Evolutionary conservation across 2,113 vertebrate genomes (phyloP).

Genomic region (Antigone vipio): DNA sequence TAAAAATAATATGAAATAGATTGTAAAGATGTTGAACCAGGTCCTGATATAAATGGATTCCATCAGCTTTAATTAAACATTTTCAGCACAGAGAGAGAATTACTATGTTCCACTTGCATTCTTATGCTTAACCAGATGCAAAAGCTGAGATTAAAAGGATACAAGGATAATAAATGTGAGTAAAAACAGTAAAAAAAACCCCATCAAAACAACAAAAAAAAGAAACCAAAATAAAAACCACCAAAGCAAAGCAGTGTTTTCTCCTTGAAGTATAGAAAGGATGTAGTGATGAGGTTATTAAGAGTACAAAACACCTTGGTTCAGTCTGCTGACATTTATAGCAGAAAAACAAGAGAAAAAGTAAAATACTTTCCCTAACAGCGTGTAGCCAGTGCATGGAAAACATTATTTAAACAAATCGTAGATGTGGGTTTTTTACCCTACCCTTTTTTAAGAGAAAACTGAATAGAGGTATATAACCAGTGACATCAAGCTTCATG

Average conservation of each 20-base stretch:
- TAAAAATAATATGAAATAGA: not conserved
- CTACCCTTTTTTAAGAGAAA: not conserved
- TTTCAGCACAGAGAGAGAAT: not conserved
- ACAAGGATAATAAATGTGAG: not conserved
- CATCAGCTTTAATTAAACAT: conserved; percentile 16
- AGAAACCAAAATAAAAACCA: not conserved
- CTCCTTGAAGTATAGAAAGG: not conserved
- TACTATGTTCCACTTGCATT: not conserved
- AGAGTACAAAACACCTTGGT: not conserved
- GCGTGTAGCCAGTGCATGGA: not conserved
- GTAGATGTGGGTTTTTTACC: not conserved
- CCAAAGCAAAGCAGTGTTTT: not conserved
- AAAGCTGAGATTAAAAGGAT: not conserved
- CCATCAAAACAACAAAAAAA: not conserved
- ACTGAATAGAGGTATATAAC: not conserved
- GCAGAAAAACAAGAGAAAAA: not conserved
- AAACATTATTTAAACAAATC: not conserved
- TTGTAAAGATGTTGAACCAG: not conserved
- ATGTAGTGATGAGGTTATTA: not conserved
- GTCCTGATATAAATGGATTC: not conserved
- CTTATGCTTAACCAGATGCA: not conserved
- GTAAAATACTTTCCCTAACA: not conserved
- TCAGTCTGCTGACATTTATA: not conserved
- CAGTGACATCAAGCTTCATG: not conserved
- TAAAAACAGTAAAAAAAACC: not conserved